Base-by-base conservation (phyloP, 2,888 invertebrate species). In the Acrocyrtus sp. region DNA sequence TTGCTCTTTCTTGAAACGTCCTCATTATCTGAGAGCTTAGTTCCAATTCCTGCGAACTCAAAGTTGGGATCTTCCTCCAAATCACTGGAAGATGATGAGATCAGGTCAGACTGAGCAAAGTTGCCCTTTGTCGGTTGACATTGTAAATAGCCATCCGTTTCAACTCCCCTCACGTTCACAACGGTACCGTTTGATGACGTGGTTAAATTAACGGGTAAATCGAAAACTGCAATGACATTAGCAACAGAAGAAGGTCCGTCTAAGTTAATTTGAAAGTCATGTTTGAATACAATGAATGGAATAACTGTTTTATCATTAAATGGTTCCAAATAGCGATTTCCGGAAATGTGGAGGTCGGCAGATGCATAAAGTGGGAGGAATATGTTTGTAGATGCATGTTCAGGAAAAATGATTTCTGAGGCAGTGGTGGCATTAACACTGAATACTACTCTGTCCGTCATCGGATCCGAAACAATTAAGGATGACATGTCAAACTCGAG, bases 401-500 rank as follows among this genome's bases (percentile, higher is more conserved):
- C n/a, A 1, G 21, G 41, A 3, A 17, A 4, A 24, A 39, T 39
- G 51, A 74, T 21, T 24, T 78, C 74, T 0, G 76, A 75, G 0
- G 47, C 54, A 0, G 77, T 77, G 27, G 29, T 24, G 0, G 72
- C 79, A 10, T 66, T 73, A 10, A 79, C 50, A 4, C 53, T 67
- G 47, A 74, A 70, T 34, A 53, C 26, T 65, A 74, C 15, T 66
- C 56, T 22, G 57, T 48, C 34, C 21, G 51, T 45, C 39, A n/a
- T 41, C 27, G 15, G 17, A 8, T 22, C 65, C 45, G 10, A 26
- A 22, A 8, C 72, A 24, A 43, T 74, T 60, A 24, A 39, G 27
- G 24, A 17, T 1, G 27, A 48, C 58, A 75, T 60, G 39, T 79
- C 77, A 66, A 76, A 75, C 34, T 77, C 79, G 39, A 79, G 27